A percentile compares a stretch with the other conserved stretches of the same genome.
These are phyloP conservation scores for Drosophila leontia DNA, from an alignment of 1,140 invertebrate species.

Conservation along the genomic window DNA sequence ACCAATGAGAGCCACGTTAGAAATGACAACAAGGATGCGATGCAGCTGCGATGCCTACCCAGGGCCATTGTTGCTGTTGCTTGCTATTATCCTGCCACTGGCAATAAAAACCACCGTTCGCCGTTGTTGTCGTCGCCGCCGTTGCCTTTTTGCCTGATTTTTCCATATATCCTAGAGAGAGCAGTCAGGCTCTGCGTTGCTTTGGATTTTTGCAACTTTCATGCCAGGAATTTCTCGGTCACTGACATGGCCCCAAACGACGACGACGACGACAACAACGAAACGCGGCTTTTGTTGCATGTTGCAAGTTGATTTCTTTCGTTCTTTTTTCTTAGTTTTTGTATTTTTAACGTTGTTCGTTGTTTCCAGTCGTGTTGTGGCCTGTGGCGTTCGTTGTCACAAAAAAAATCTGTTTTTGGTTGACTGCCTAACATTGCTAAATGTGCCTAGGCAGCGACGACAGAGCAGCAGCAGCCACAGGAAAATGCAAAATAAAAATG, in stretches of 20 bases:
- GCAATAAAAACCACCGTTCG: slow-evolving; percentile 69
- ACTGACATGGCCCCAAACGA: slow-evolving; percentile 67
- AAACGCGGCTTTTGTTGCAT: slow-evolving; percentile 66
- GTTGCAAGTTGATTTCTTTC: slow-evolving; percentile 76
- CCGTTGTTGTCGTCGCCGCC: slow-evolving; percentile 21
- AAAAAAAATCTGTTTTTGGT: slow-evolving; percentile 79
- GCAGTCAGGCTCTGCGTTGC: slow-evolving; percentile 23
- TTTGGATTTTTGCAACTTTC: slow-evolving; percentile 59
- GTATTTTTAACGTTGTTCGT: slow-evolving; percentile 31
- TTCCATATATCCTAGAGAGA: slow-evolving; percentile 13
- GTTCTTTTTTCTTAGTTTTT: slow-evolving; percentile 6
- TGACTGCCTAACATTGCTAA: slow-evolving; percentile 67
- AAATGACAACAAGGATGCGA: slow-evolving; percentile 50
- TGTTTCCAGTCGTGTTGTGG: slow-evolving; percentile 50
- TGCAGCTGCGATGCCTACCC: slow-evolving; percentile 41
- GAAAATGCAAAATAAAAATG: slow-evolving; percentile 23
- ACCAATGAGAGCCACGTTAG: slow-evolving; percentile 51
- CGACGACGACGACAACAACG: slow-evolving; percentile 49
- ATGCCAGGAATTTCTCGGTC: slow-evolving; percentile 78
- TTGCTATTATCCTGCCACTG: slow-evolving; percentile 67
- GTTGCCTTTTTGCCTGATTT: slow-evolving; percentile 7
- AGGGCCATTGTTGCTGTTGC: slow-evolving; percentile 38
- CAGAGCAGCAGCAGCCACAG: slow-evolving; percentile 31
- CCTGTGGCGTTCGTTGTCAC: slow-evolving; percentile 67
- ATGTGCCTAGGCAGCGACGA: slow-evolving; percentile 54